Evolutionary conservation across 2,797 vertebrate species (phyloP).

Genomic region (Garrulus glandarius): DNA sequence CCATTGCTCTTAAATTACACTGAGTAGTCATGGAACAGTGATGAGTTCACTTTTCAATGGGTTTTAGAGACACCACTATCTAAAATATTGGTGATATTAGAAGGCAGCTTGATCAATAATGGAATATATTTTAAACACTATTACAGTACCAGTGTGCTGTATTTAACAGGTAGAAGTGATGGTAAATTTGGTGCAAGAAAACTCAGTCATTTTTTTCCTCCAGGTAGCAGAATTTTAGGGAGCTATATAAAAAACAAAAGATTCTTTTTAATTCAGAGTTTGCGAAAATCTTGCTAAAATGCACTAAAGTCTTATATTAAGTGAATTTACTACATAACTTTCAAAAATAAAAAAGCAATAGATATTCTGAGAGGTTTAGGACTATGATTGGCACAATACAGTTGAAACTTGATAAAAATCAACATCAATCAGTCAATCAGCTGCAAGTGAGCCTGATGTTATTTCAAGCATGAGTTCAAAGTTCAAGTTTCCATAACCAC

Average conservation of each 20-base stretch:
- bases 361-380: neutral
- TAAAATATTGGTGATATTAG: neutral
- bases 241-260: neutral
- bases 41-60: neutral
- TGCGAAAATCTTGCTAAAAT: neutral
- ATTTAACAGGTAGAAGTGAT: neutral
- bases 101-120: neutral
- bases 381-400: neutral
- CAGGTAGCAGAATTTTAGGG: neutral
- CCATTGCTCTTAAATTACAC: neutral
- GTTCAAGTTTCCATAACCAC: neutral
- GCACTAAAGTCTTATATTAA: neutral
- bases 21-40: neutral
- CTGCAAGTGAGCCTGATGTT: neutral
- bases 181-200: neutral
- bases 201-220: neutral
- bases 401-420: neutral
- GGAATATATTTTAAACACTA: neutral
- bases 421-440: neutral
- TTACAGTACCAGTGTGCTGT: neutral
- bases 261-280: neutral
- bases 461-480: neutral
- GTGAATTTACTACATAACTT: neutral
- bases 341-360: neutral
- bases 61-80: neutral